Evolutionary conservation across 1,140 invertebrate species (phyloP).

Genomic region (Papilio polytes): DNA sequence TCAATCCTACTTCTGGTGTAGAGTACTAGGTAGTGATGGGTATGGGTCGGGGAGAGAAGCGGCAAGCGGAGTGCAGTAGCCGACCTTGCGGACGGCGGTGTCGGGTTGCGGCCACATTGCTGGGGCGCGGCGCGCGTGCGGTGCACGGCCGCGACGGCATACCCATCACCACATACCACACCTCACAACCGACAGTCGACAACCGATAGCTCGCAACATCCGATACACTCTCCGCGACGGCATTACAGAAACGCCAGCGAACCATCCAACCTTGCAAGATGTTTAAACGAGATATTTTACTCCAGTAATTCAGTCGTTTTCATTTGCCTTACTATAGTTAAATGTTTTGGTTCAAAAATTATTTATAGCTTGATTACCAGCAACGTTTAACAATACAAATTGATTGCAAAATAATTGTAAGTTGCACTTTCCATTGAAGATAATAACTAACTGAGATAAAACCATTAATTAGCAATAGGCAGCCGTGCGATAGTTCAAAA

Average conservation of each 20-base stretch:
- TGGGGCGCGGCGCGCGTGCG: slow-evolving; percentile 76
- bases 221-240: slow-evolving; percentile 71
- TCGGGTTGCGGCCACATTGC: slow-evolving; percentile 77
- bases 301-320: background rate
- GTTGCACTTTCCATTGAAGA: background rate
- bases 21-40: slow-evolving; percentile 54
- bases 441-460: slow-evolving; percentile 11
- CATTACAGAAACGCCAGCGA: slow-evolving; percentile 66
- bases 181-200: slow-evolving; percentile 48
- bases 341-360: background rate
- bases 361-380: background rate
- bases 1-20: background rate
- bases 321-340: background rate
- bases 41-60: slow-evolving; percentile 51
- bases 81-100: slow-evolving; percentile 74
- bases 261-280: slow-evolving; percentile 38
- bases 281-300: slow-evolving; percentile 31
- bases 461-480: slow-evolving; percentile 5
- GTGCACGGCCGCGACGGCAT: slow-evolving; percentile 76
- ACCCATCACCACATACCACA: slow-evolving; percentile 48
- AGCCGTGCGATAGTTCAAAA: slow-evolving; percentile 21
- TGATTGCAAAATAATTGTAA: background rate
- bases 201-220: slow-evolving; percentile 75
- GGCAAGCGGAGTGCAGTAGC: slow-evolving; percentile 78
- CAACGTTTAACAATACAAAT: background rate